Evolutionary conservation across 2,113 vertebrate species (phyloP).

Genomic region (Dromaius novaehollandiae): DNA sequence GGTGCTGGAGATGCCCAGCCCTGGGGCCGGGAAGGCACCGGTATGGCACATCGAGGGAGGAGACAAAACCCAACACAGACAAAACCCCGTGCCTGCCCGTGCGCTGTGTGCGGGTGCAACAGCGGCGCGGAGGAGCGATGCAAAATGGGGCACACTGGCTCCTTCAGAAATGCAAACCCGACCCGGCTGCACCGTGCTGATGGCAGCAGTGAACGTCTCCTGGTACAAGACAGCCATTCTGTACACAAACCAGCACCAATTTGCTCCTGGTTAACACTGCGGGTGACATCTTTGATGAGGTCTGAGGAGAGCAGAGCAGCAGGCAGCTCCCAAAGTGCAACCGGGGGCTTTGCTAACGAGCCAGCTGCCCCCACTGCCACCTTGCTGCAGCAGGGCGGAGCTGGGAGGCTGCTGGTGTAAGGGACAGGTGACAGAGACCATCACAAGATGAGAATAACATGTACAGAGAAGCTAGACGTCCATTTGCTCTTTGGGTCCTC

Average conservation of each 20-base stretch:
- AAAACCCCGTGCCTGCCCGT: background rate
- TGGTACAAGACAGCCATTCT: background rate
- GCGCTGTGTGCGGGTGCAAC: background rate
- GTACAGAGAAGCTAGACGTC: rapidly evolving
- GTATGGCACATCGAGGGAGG: rapidly evolving
- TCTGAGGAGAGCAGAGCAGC: background rate
- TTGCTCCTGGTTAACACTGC: background rate
- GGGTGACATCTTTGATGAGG: background rate
- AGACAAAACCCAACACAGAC: background rate
- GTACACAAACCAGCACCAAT: background rate
- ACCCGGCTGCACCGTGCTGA: background rate
- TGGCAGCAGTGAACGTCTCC: background rate
- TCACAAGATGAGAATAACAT: rapidly evolving
- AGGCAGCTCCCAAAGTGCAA: background rate
- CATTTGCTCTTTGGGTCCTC: background rate
- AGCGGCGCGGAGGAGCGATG: background rate
- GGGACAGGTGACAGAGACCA: background rate
- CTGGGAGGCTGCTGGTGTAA: background rate
- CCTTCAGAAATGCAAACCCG: slow-evolving; percentile 12
- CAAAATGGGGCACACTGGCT: background rate
- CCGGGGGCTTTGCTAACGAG: too few relatives aligned
- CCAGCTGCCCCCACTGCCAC: too few relatives aligned
- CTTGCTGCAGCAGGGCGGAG: rapidly evolving
- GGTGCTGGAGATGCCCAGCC: too few relatives aligned
- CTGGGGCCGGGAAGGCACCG: background rate